Base-by-base conservation (phyloP, 2,797 vertebrate genomes). In the Pseudomugil gertrudae region DNA sequence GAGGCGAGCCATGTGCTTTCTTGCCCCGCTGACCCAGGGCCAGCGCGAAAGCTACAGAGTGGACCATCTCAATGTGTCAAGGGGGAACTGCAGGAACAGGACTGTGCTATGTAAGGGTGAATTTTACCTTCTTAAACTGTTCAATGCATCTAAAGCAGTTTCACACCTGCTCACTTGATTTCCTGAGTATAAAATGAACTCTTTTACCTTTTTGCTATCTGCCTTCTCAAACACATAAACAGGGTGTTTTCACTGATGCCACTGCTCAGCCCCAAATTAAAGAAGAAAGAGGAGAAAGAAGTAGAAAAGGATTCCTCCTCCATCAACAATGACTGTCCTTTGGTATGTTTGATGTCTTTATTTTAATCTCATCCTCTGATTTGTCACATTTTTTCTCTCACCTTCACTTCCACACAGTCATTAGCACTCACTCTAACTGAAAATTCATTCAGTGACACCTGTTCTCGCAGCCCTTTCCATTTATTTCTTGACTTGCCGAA, bases 11-110 rank as follows among this genome's bases (percentile, higher is more conserved):
- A 5, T 47, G 63, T 67, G 54, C 69, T 48, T 47, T 65, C 36
- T 60, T 55, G 65, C 75, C 57, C 53, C 53, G 14, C 69, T 80
- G 87, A 85, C 80, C 83, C 57, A 6, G 60, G 74, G 57, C 53
- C 83, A 76, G 70, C 57, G 6, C 72, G 32, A 27, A 65, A 58
- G 23, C 30, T 10, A 17, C 29, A 5, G 51, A 57, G n/a, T 21
- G 21, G 26, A 48, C 57, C 57, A 32, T 19, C 58, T 24, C 61
- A 59, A 19, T 66, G 17, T 19, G 19, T 33, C 3, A 63, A 17
- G 55, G 79, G 17, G 67, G 62, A 67, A 24, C 26, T 32, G 24
- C 21, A 6, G 0, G 57, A 66, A 14, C 24, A 32, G 52, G 53
- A 75, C 4, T 26, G 29, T 63, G 60, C 64, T 63, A 50, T 50